Evolutionary conservation across 2,888 invertebrate genomes (phyloP).

Genomic region (Acleris sparsana): DNA sequence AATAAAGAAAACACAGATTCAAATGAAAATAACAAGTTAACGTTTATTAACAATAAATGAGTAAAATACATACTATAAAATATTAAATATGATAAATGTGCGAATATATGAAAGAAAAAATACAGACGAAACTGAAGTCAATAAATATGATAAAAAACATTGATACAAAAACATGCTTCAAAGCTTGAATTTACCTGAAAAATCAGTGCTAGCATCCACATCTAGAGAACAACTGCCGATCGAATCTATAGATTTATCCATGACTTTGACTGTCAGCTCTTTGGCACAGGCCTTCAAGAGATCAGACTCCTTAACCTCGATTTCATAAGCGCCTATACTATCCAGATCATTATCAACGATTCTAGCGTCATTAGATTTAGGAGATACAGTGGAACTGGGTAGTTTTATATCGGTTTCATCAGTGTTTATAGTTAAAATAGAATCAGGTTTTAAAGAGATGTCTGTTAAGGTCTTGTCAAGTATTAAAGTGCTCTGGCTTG

Average conservation of each 20-base stretch:
- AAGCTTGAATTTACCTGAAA: slow-evolving; percentile 85
- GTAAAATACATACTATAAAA: slow-evolving; percentile 35
- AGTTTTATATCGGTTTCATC: slow-evolving; percentile 76
- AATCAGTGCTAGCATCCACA: slow-evolving; percentile 90
- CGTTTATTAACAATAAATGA: slow-evolving; percentile 33
- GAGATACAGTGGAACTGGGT: slow-evolving; percentile 75
- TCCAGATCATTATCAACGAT: slow-evolving; percentile 64
- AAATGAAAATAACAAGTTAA: slow-evolving; percentile 36
- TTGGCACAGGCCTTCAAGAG: slow-evolving; percentile 64
- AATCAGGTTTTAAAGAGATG: slow-evolving; percentile 59
- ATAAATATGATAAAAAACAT: slow-evolving; percentile 46
- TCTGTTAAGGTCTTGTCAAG: slow-evolving; percentile 68
- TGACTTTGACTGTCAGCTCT: slow-evolving; percentile 79
- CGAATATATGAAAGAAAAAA: slow-evolving; percentile 18
- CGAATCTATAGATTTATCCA: slow-evolving; percentile 92
- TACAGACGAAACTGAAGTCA: slow-evolving; percentile 27
- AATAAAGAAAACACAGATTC: slow-evolving; percentile 38
- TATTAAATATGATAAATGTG: slow-evolving; percentile 37
- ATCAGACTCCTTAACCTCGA: slow-evolving; percentile 76
- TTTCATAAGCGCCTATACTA: slow-evolving; percentile 76
- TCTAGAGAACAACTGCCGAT: slow-evolving; percentile 94
- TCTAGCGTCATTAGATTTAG: slow-evolving; percentile 61
- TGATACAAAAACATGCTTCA: slow-evolving; percentile 49
- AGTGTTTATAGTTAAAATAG: slow-evolving; percentile 72
- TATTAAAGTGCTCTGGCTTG: slow-evolving; percentile 78